Percentiles rank a stretch among this genome's conserved stretches.
Conservation (phyloP, 2,113 vertebrate genomes). For the Gobiocypris rarus region DNA sequence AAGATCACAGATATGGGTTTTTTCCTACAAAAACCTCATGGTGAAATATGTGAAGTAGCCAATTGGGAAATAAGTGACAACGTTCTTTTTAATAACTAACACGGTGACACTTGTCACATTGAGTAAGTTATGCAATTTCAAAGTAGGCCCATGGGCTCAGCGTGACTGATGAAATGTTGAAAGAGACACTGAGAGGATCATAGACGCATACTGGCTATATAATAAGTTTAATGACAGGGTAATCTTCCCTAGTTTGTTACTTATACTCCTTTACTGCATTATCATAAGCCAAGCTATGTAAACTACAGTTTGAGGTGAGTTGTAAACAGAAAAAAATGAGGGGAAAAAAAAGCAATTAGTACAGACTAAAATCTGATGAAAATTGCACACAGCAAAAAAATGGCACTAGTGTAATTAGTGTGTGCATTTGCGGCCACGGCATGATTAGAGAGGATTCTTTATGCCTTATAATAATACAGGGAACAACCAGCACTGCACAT, state of each 20-base stretch:
- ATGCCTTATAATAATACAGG: slow-evolving; percentile 39
- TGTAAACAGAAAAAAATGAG: background rate
- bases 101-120: slow-evolving; percentile 10
- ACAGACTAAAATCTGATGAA: slow-evolving; percentile 38
- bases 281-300: background rate
- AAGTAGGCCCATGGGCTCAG: background rate
- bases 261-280: background rate
- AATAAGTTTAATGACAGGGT: background rate
- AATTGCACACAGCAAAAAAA: slow-evolving; percentile 41
- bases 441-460: slow-evolving; percentile 4
- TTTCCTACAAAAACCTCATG: background rate
- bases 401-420: slow-evolving; percentile 42
- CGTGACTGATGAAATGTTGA: slow-evolving; percentile 20
- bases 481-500: background rate
- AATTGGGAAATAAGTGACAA: slow-evolving; percentile 38
- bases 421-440: slow-evolving; percentile 14
- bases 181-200: background rate
- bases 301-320: background rate
- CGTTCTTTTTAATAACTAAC: background rate
- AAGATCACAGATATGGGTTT: background rate
- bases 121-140: slow-evolving; percentile 41
- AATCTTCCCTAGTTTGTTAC: background rate
- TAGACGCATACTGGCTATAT: background rate
- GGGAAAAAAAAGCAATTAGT: slow-evolving; percentile 38
- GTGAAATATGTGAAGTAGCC: background rate